Evolutionary conservation across 53 echinoderm and acorn worm species (phyloP), one percentile per base, ranked within the genome.

Genomic region (Hippasteria phrygiana): DNA sequence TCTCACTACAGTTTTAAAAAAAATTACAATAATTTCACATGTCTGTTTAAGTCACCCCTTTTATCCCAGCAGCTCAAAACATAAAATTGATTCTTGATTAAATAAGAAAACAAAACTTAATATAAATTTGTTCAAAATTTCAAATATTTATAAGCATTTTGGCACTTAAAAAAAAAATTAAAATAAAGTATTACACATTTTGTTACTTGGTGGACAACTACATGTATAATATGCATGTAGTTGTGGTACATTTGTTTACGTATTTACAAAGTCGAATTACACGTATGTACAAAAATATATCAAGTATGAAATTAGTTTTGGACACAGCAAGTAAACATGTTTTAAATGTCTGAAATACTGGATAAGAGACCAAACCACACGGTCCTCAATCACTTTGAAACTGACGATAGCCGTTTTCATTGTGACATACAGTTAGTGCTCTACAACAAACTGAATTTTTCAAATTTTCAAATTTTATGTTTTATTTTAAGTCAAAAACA

Each of bases 131-230:
- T 17, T 54, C 20, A 54, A 34, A 31, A 24, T 46, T 46, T 75
- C 47, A 47, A 76, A 76, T 76, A 76, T 51, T 53, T 76, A 76
- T 75, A 75, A 2, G 75, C 75, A 76, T 76, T 54, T n/a, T 76
- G 53, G 76, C 76, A 76, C 28, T 76, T 69, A 76, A 53, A 51
- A 75, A 75, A 0, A 74, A 33, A 18, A 51, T 31, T 31, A 46
- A 75, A 27, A 48, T 28, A 50, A 47, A 76, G 16, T 75, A 26
- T 48, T 47, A 75, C 53, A 47, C 1, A 75, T 22, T 67, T 67
- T 59, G 22, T 59, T 22, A 24, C 4, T 24, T 59, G 59, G 59
- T 59, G 24, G 59, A 22, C 5, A 26, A 24, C 3, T 24, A 7
- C 26, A 59, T 18, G 59, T 26, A 59, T 7, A 59, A 59, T 7